Conservation (phyloP, 2,113 vertebrate genomes). For the Aplodontia rufa region DNA sequence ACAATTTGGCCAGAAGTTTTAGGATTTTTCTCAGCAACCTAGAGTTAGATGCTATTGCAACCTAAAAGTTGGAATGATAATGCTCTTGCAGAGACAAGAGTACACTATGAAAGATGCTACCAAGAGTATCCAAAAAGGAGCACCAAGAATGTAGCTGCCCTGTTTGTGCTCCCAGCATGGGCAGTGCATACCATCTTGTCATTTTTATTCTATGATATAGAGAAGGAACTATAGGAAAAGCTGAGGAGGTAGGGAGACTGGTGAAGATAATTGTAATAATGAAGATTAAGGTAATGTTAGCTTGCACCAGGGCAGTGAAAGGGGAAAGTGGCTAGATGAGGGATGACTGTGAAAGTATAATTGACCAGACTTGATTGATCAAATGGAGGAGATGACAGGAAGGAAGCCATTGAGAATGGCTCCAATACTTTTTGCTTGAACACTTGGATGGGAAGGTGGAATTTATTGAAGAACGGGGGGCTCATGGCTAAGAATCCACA, state of each 20-base stretch:
- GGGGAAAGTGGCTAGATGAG: not conserved
- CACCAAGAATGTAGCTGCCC: not conserved
- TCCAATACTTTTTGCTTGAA: not conserved
- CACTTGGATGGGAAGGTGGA: not conserved
- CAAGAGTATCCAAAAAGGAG: not conserved
- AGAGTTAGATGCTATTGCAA: not conserved
- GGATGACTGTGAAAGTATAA: slow-evolving; percentile 8
- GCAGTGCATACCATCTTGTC: not conserved
- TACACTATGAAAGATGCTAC: not conserved
- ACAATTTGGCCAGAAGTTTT: not conserved
- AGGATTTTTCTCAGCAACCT: not conserved
- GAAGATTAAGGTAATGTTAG: not conserved
- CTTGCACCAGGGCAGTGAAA: not conserved
- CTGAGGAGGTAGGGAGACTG: not conserved
- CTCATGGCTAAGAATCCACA: not conserved
- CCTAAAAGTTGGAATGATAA: not conserved
- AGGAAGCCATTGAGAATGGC: not conserved
- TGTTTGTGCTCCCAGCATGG: not conserved
- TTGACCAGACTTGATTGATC: not conserved
- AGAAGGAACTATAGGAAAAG: not conserved
- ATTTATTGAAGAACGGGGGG: not conserved
- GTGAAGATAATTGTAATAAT: not conserved
- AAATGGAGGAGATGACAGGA: not conserved
- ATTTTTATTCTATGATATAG: not conserved
- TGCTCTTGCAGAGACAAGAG: not conserved